Evolutionary conservation across 2,113 vertebrate species (phyloP).

Genomic region (Indicator maculatus): DNA sequence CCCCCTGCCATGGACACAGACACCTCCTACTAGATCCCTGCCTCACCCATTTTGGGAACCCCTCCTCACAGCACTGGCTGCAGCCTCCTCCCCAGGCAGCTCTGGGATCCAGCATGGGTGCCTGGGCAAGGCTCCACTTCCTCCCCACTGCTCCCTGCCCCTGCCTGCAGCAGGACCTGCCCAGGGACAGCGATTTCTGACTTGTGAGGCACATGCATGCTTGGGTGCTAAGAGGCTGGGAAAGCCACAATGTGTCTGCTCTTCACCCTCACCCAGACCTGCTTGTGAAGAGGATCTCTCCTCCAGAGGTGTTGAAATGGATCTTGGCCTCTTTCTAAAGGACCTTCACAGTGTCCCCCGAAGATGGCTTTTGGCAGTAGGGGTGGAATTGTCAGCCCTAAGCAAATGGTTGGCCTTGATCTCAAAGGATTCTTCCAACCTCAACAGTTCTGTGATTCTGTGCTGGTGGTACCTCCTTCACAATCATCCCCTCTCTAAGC

Average conservation of each 20-base stretch:
- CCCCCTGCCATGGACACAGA: too few relatives aligned
- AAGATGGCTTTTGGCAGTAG: too few relatives aligned
- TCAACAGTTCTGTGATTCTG: too few relatives aligned
- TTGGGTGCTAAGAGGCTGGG: not conserved
- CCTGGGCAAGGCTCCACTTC: not conserved
- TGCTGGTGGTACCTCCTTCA: not conserved
- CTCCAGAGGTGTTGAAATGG: not conserved
- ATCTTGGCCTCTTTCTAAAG: not conserved
- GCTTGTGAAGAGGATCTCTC: not conserved
- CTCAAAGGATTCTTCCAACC: too few relatives aligned
- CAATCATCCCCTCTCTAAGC: not conserved
- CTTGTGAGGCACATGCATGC: not conserved
- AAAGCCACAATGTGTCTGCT: not conserved
- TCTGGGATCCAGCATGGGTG: fast-evolving
- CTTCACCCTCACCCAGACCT: not conserved
- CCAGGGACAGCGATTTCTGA: not conserved
- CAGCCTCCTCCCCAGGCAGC: not conserved
- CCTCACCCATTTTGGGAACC: not conserved
- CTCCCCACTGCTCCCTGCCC: not conserved
- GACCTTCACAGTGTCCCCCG: fast-evolving
- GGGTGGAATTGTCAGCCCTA: too few relatives aligned
- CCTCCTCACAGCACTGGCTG: not conserved
- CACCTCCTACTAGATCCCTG: not conserved
- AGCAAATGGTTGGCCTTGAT: too few relatives aligned
- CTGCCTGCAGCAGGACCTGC: not conserved